Evolutionary conservation across 2,113 vertebrate species (phyloP).

Genomic region (Hystrix cristata): DNA sequence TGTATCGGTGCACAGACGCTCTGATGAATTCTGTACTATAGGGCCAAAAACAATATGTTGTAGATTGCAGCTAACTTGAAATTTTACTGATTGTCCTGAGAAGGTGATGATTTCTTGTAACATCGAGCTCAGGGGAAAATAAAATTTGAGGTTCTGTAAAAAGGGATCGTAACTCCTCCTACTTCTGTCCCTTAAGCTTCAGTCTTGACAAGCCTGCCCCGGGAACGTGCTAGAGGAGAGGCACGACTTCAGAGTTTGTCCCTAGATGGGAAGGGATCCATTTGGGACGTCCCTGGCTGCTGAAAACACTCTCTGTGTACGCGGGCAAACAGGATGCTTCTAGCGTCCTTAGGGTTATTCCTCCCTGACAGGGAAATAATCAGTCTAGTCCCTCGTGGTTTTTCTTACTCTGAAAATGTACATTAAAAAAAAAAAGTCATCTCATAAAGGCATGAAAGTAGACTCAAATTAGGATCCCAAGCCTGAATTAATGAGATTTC

Average conservation of each 20-base stretch:
- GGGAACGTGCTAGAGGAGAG: neutral
- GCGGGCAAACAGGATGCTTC: neutral
- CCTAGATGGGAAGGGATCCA: too few relatives aligned
- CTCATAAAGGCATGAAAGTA: neutral
- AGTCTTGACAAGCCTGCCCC: neutral
- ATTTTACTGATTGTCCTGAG: neutral
- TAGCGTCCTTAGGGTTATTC: neutral
- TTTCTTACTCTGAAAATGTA: slow-evolving; percentile 42
- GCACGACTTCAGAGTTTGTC: neutral
- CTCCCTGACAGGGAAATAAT: neutral
- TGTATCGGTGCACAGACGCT: neutral
- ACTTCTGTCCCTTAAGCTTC: neutral
- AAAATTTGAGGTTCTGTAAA: neutral
- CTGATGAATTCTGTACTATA: neutral
- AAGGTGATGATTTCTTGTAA: neutral
- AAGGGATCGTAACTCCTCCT: neutral
- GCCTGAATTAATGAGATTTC: neutral
- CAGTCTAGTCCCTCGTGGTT: neutral
- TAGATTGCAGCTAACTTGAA: neutral
- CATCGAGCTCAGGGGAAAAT: neutral
- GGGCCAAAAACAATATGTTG: neutral
- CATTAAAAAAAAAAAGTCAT: neutral
- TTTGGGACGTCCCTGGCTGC: neutral
- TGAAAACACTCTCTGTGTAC: neutral
- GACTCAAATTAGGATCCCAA: neutral